A percentile compares a stretch with the other conserved stretches of the same genome.
Conservation (phyloP, 2,113 vertebrate genomes). For the Pygoscelis antarcticus region DNA sequence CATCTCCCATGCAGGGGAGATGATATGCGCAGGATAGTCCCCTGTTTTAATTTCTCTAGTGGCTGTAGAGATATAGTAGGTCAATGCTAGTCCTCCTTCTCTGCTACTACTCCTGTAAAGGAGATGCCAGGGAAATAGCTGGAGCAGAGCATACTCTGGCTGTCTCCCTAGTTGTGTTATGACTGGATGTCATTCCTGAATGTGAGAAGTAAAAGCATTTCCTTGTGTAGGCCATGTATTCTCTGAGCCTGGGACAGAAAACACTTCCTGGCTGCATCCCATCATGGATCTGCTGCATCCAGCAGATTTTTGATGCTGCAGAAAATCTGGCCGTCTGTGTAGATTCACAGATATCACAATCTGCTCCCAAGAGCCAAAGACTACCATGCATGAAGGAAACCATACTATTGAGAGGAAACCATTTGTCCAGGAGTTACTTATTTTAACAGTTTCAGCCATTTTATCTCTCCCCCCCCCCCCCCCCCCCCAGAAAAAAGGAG, state of each 20-base stretch:
- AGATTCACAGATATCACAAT: slow-evolving; percentile 8
- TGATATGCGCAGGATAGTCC: not conserved
- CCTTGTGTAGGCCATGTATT: slow-evolving; percentile 1
- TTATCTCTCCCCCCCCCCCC: not conserved
- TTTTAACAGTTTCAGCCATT: not conserved
- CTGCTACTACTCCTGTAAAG: not conserved
- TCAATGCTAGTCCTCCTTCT: not conserved
- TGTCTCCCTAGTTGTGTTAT: slow-evolving; percentile 14
- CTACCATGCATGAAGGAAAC: not conserved
- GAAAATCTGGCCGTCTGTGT: slow-evolving; percentile 18
- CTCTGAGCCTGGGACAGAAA: slow-evolving; percentile 20
- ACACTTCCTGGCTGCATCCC: slow-evolving; percentile 7
- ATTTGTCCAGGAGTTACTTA: not conserved
- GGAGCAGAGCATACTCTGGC: not conserved
- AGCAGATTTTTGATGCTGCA: not conserved
- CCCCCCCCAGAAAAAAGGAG: not conserved
- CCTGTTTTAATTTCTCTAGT: not conserved
- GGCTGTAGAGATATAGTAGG: not conserved
- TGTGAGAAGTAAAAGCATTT: slow-evolving; percentile 18
- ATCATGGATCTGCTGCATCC: not conserved
- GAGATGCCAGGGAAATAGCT: not conserved
- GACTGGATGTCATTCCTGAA: not conserved
- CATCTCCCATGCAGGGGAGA: not conserved
- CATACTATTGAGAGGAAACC: not conserved
- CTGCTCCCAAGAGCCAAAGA: not conserved